phyloP scores from a whole-genome alignment of 64 coral and sea anemone species.

The Actinia tenebrosa region DNA sequence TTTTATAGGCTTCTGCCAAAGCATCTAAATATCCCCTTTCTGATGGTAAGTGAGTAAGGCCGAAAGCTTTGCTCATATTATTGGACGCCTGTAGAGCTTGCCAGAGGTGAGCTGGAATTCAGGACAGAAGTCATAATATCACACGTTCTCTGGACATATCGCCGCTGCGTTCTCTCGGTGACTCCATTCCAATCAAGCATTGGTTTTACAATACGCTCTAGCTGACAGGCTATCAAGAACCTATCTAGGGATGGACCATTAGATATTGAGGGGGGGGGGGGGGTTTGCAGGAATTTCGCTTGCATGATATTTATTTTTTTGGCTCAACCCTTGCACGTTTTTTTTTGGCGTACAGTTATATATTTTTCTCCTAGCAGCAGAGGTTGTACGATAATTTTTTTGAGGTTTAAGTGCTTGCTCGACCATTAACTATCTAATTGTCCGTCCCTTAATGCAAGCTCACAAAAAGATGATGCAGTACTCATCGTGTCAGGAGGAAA shows the following conservation, averaged over 20 bases:
- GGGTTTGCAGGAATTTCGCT: no score
- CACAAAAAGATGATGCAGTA: conserved; percentile 13
- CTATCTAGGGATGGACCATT: no score
- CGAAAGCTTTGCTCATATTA: conserved; percentile 22
- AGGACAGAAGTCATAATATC: conserved; percentile 19
- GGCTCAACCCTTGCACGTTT: no score
- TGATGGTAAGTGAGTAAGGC: conserved; percentile 5
- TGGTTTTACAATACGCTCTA: conserved; percentile 2
- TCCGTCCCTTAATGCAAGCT: conserved; percentile 23
- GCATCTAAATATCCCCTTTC: conserved; percentile 31
- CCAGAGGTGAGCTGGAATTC: conserved; percentile 33
- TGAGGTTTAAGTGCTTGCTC: no score
- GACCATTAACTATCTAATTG: no score
- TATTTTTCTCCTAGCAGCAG: no score
- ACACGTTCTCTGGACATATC: conserved; percentile 16
- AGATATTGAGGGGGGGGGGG: no score
- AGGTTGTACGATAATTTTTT: no score
- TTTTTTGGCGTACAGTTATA: no score
- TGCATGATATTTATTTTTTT: no score
- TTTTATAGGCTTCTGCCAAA: conserved; percentile 32
- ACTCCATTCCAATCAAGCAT: conserved; percentile 11
- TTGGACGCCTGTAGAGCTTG: conserved; percentile 35
- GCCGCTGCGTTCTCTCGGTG: conserved; percentile 26
- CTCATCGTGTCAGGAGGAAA: conserved; percentile 26
- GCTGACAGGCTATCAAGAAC: conserved; percentile 3